Conservation (phyloP, 1,140 invertebrate genomes). For the Drosophila saltans region DNA sequence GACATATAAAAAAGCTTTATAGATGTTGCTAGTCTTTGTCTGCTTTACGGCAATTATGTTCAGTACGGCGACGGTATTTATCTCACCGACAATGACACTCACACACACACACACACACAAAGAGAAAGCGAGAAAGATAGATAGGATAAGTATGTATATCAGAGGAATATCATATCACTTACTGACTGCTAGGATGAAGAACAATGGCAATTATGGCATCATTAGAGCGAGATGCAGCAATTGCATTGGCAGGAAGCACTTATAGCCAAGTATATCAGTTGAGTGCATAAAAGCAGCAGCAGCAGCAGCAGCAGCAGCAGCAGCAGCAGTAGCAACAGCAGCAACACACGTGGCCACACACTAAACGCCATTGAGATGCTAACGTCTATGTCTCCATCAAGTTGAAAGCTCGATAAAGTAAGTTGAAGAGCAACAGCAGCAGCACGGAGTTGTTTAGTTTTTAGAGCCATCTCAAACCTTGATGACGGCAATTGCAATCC, state of each 20-base stretch:
- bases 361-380: not conserved
- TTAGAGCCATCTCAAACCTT: constrained; percentile 27
- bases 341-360: constrained; percentile 3
- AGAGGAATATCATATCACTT: constrained; percentile 50
- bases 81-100: constrained; percentile 58
- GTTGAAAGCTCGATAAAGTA: constrained; percentile 9
- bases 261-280: constrained; percentile 36
- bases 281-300: constrained; percentile 55
- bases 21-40: constrained; percentile 35
- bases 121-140: constrained; percentile 15
- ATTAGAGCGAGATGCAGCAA: constrained; percentile 57
- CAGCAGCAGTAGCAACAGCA: not conserved
- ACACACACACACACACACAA: not conserved
- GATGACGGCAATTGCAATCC: constrained; percentile 44
- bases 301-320: not conserved
- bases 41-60: constrained; percentile 59
- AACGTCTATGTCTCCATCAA: constrained; percentile 18
- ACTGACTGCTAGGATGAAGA: constrained; percentile 45
- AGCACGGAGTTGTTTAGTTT: constrained; percentile 26
- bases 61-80: constrained; percentile 66
- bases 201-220: constrained; percentile 74
- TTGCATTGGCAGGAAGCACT: constrained; percentile 58
- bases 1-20: not conserved
- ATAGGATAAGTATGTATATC: constrained; percentile 2
- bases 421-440: not conserved